Percentiles rank a stretch among this genome's conserved stretches.
These are phyloP conservation scores for Bucco capensis DNA, from an alignment of 2,113 vertebrate species.

Conservation along the genomic window DNA sequence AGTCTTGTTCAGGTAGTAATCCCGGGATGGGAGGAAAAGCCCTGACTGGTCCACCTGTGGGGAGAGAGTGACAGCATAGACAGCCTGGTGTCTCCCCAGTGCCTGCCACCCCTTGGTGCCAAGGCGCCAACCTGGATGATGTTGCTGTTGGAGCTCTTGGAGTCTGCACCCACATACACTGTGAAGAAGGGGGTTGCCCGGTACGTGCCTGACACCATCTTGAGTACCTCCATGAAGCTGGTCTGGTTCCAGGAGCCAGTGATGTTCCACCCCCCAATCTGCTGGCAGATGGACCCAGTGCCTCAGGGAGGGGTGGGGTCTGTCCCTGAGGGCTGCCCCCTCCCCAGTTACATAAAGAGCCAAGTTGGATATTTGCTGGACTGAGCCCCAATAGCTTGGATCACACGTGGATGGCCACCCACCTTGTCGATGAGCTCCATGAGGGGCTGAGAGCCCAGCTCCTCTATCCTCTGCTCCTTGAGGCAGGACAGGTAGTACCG, in stretches of 20 bases:
- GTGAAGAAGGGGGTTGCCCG: slow-evolving; percentile 93
- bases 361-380: accelerated
- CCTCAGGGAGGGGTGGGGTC: not conserved
- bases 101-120: accelerated
- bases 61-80: not conserved
- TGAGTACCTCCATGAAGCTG: slow-evolving; percentile 94
- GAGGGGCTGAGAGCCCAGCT: slow-evolving; percentile 89
- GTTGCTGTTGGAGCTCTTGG: slow-evolving; percentile 97
- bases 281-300: not conserved
- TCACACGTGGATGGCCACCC: not conserved
- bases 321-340: not conserved
- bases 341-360: accelerated
- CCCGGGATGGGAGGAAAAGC: slow-evolving; percentile 92
- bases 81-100: accelerated
- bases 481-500: slow-evolving; percentile 94
- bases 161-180: slow-evolving; percentile 87
- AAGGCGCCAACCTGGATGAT: slow-evolving; percentile 86
- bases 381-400: not conserved
- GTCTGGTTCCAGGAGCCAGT: slow-evolving; percentile 90
- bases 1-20: slow-evolving; percentile 96
- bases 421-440: slow-evolving; percentile 92
- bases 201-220: slow-evolving; percentile 90
- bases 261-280: slow-evolving; percentile 96
- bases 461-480: slow-evolving; percentile 88
- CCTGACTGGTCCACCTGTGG: slow-evolving; percentile 92